These are phyloP conservation scores for Delphinapterus leucas DNA, from an alignment of 2,113 vertebrate species.

Conservation along the genomic window DNA sequence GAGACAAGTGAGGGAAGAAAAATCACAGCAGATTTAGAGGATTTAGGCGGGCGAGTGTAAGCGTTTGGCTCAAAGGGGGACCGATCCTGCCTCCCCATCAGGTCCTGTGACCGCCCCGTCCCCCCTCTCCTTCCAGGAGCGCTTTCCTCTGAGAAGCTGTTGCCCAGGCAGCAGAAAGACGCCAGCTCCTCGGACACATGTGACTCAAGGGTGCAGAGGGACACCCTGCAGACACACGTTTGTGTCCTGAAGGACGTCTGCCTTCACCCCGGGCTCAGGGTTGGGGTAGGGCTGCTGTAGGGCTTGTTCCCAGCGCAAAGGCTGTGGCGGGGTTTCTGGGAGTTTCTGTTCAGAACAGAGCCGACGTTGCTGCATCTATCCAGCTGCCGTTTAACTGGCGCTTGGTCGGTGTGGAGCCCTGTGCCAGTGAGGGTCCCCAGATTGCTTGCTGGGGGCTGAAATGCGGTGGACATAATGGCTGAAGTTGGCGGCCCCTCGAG, in stretches of 20 bases:
- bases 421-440: background rate
- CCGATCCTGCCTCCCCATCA: background rate
- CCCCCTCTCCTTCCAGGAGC: slow-evolving; percentile 31
- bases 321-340: background rate
- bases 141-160: background rate
- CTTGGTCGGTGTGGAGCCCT: background rate
- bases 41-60: background rate
- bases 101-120: slow-evolving; percentile 44
- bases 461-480: no score
- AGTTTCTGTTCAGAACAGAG: background rate
- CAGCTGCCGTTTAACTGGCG: background rate
- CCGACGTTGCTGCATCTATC: background rate
- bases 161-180: background rate
- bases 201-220: background rate
- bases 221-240: background rate
- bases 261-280: background rate
- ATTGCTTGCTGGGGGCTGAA: background rate
- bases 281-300: accelerated
- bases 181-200: background rate
- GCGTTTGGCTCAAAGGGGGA: background rate
- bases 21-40: background rate
- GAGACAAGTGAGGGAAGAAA: slow-evolving; percentile 35
- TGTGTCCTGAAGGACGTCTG: background rate
- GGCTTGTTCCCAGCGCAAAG: background rate
- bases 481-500: background rate